Conservation (phyloP, 2,888 invertebrate genomes). For the Drosophila barbarae region DNA sequence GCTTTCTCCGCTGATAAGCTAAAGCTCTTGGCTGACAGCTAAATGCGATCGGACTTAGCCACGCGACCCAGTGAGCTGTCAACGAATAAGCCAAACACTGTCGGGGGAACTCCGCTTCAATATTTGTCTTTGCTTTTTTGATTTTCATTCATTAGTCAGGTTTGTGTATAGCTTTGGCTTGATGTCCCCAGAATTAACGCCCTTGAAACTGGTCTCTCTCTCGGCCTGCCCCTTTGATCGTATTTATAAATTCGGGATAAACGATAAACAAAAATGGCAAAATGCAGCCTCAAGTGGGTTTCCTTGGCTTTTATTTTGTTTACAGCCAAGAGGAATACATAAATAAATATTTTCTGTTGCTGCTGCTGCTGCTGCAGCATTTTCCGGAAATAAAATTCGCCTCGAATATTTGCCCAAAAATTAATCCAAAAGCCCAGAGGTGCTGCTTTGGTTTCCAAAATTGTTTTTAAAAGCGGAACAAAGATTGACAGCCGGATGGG, state of each 20-base stretch:
- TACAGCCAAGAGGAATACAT: constrained; percentile 24
- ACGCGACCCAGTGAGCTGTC: constrained; percentile 32
- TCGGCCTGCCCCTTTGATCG: constrained; percentile 1
- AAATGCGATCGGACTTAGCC: constrained; percentile 34
- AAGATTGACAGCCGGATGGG: constrained; percentile 2
- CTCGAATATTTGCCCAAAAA: background rate
- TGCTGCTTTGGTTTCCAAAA: background rate
- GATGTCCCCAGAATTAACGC: constrained; percentile 16
- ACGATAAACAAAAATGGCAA: constrained; percentile 22
- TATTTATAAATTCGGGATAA: constrained; percentile 11
- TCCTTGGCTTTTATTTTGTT: constrained; percentile 29
- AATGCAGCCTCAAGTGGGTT: constrained; percentile 37
- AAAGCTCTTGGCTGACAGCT: constrained; percentile 16
- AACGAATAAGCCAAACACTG: constrained; percentile 29
- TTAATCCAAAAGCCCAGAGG: background rate
- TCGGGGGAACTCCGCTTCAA: constrained; percentile 18
- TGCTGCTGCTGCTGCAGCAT: constrained; percentile 5
- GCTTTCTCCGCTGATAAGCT: constrained; percentile 15
- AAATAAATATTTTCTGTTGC: constrained; percentile 22
- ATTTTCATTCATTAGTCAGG: constrained; percentile 24
- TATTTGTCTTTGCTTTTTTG: constrained; percentile 31
- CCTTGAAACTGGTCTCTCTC: constrained; percentile 10
- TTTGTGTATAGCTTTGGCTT: background rate
- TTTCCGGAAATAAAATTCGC: constrained; percentile 32
- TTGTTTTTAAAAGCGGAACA: background rate